Evolutionary conservation across 2,113 vertebrate species (phyloP), one percentile per base, ranked within the genome.

Genomic region (Pelecanoides urinatrix): DNA sequence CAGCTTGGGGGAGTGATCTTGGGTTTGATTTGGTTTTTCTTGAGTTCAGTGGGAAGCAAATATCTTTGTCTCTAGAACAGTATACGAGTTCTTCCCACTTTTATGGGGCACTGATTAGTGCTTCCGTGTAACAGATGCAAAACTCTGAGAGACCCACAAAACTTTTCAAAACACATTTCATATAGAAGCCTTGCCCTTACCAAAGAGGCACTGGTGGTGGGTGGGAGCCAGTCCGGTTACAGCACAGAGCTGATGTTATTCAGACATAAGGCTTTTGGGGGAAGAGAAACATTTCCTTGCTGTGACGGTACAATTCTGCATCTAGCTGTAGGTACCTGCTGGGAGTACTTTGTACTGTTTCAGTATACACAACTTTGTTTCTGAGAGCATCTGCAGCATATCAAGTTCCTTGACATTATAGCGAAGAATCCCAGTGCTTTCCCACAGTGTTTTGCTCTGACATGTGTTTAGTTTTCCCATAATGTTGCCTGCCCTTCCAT

Each of bases 101-200:
- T 38, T 47, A 2, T 18, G 44, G 47, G 40, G 21, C 0, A 0
- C 34, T 36, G 59, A 2, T 62, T 49, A 49, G 23, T 3, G 4
- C 45, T 62, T 16, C 68, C 30, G 0, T 29, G 47, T 11, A 30
- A 58, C 45, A 19, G 2, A 12, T 20, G 34, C 0, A 4, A 81
- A 78, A 12, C 58, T 55, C 7, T 6, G 13, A 36, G 58, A 66
- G 3, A 17, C 29, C 5, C 1, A 1, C 17, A 16, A 23, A 10
- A 2, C 56, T 53, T 77, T 93, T 75, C 29, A 42, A 29, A 75
- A 45, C 32, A 7, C 8, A 0, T 32, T 90, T 63, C 3, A 2
- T 11, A 17, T 6, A 16, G 47, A 62, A 62, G 38, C 26, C 18
- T 55, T 71, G 17, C 20, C n/a, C 32, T 63, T 14, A 32, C 13